These are phyloP conservation scores for Rhagonycha fulva DNA, from an alignment of 2,888 invertebrate species.

Conservation along the genomic window DNA sequence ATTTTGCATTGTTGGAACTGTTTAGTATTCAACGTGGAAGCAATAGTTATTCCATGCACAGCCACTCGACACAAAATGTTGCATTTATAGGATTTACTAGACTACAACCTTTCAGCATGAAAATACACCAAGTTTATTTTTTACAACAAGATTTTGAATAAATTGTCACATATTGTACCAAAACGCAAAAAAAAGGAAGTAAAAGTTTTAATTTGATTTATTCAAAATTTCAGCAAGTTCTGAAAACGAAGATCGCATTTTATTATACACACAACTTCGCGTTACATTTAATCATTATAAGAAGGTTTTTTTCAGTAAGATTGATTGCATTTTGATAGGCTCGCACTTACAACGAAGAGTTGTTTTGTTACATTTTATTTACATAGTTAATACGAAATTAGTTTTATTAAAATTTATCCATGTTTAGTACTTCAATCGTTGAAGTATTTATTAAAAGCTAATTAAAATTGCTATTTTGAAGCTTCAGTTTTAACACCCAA, in stretches of 20 bases:
- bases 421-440: not conserved
- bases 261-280: not conserved
- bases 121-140: not conserved
- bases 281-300: not conserved
- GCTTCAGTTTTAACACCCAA: not conserved
- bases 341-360: not conserved
- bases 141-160: not conserved
- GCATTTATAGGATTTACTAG: constrained; percentile 3
- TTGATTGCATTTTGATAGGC: constrained; percentile 14
- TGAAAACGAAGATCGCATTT: not conserved
- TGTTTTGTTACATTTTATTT: not conserved
- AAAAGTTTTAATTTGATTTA: not conserved
- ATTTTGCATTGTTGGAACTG: not conserved
- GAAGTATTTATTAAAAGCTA: not conserved
- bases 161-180: not conserved
- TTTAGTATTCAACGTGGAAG: not conserved
- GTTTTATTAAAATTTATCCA: not conserved
- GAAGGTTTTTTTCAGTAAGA: constrained; percentile 10
- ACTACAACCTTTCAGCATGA: constrained; percentile 1
- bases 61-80: constrained; percentile 3
- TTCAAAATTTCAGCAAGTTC: not conserved
- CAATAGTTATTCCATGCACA: constrained; percentile 1
- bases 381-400: not conserved
- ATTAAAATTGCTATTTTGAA: not conserved
- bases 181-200: not conserved